Evolutionary conservation across 2,797 vertebrate species (phyloP).

Genomic region (Labroides dimidiatus): DNA sequence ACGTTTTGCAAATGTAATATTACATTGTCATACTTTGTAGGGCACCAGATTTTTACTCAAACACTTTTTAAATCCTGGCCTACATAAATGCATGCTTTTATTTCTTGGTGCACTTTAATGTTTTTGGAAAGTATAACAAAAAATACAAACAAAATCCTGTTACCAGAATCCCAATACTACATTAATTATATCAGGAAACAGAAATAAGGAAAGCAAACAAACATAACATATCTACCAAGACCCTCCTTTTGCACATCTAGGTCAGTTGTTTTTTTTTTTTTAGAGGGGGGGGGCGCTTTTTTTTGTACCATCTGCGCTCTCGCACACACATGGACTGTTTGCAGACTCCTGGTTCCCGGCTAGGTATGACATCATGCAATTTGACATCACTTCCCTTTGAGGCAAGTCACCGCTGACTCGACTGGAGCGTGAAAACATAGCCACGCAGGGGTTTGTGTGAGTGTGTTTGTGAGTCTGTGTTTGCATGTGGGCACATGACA

Average conservation of each 20-base stretch:
- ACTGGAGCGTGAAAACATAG: constrained; percentile 70
- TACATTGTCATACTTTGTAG: no score
- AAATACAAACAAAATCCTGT: not conserved
- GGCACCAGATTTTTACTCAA: no score
- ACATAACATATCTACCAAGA: constrained; percentile 19
- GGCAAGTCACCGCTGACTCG: constrained; percentile 73
- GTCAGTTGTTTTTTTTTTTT: constrained; percentile 45
- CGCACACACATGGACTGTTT: constrained; percentile 56
- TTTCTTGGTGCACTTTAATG: no score
- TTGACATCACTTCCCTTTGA: constrained; percentile 79
- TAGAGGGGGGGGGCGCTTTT: constrained; percentile 25
- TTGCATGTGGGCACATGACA: constrained; percentile 68
- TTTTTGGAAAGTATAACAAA: no score
- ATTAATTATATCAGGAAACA: not conserved
- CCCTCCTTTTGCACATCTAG: constrained; percentile 55
- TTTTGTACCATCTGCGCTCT: constrained; percentile 53
- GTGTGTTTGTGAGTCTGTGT: constrained; percentile 32
- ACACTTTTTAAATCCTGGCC: no score
- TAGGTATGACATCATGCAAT: constrained; percentile 72
- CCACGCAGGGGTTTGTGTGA: constrained; percentile 44
- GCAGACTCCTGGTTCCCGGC: constrained; percentile 55
- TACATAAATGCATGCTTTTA: no score
- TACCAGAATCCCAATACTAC: not conserved
- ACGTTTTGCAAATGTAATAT: no score
- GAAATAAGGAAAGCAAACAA: not conserved